Percentiles rank a stretch among this genome's conserved stretches.
Conservation (phyloP, 2,113 vertebrate genomes). For the Catharus fuscescens region DNA sequence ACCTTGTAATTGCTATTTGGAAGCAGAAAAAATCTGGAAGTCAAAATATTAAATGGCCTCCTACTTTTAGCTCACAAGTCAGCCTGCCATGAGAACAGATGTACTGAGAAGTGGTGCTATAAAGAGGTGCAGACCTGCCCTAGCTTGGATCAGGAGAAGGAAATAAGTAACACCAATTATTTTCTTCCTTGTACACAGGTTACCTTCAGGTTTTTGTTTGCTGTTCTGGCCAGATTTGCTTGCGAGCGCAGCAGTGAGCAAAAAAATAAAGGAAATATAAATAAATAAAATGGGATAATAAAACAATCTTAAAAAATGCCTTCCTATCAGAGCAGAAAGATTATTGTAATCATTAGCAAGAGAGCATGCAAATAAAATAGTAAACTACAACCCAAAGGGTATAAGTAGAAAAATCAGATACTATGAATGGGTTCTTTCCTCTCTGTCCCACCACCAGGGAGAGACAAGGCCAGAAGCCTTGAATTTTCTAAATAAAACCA, state of each 20-base stretch:
- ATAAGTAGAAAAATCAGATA: background rate
- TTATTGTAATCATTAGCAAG: background rate
- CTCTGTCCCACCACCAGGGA: background rate
- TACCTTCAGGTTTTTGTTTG: background rate
- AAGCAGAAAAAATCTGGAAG: constrained; percentile 58
- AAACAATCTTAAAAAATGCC: background rate
- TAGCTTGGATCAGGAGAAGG: background rate
- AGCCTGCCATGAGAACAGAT: constrained; percentile 46
- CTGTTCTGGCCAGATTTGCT: background rate
- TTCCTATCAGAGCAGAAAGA: background rate
- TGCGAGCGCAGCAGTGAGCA: background rate
- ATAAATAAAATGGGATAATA: background rate
- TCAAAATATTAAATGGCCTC: constrained; percentile 35
- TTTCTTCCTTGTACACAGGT: background rate
- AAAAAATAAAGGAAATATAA: background rate
- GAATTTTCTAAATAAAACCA: background rate
- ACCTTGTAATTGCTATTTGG: constrained; percentile 68
- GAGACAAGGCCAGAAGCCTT: background rate
- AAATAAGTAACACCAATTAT: background rate
- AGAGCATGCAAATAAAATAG: background rate
- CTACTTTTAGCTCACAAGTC: constrained; percentile 47
- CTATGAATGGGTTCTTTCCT: background rate
- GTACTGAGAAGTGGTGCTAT: background rate
- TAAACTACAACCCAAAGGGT: background rate
- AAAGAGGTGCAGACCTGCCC: background rate